phyloP scores from a whole-genome alignment of 2,113 vertebrate genomes.

The Anarhynchus alexandrinus region DNA sequence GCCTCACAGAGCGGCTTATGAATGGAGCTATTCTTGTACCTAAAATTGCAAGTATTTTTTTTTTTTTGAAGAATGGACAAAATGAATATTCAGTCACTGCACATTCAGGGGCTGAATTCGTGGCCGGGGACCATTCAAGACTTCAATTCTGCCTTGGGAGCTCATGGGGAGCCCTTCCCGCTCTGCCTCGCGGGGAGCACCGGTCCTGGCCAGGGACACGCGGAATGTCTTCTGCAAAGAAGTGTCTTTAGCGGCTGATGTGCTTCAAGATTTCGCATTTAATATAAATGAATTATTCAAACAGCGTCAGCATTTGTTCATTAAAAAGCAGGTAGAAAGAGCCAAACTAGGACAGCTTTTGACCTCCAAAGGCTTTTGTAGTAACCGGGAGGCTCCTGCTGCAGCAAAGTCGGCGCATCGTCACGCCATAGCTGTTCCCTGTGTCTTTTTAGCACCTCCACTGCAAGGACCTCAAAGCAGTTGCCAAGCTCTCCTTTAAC shows the following conservation, averaged over 20 bases:
- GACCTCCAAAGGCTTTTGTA: background rate
- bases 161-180: background rate
- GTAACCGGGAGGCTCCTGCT: background rate
- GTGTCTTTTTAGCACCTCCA: background rate
- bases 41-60: background rate
- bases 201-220: background rate
- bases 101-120: background rate
- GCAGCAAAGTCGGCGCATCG: background rate
- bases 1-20: background rate
- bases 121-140: background rate
- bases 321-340: background rate
- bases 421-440: background rate
- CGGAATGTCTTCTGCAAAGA: background rate
- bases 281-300: background rate
- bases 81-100: conserved; percentile 45
- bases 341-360: background rate
- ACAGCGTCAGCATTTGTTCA: background rate
- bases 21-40: conserved; percentile 37
- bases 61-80: conserved; percentile 7
- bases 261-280: background rate
- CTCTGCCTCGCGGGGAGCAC: background rate
- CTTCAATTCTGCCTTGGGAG: background rate
- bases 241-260: background rate
- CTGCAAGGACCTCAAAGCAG: background rate
- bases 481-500: background rate